Percentiles rank a stretch among this genome's conserved stretches.
These are phyloP conservation scores for Yponomeuta evonymella DNA, from an alignment of 2,888 invertebrate genomes.

Conservation along the genomic window DNA sequence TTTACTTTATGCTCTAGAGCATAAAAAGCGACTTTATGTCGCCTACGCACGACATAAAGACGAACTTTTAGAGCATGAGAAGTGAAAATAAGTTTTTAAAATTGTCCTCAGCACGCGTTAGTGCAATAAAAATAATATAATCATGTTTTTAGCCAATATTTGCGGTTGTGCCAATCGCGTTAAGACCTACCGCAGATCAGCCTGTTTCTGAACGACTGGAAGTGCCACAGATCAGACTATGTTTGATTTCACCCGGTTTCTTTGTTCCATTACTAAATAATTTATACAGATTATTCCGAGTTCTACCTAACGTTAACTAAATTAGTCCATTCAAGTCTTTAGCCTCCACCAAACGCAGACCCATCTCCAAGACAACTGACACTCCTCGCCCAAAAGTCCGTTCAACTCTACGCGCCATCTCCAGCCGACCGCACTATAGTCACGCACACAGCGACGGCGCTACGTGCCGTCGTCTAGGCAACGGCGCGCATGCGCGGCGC, in stretches of 20 bases:
- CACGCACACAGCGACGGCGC: slow-evolving; percentile 47
- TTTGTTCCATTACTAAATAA: not conserved
- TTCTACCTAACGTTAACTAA: too few relatives aligned
- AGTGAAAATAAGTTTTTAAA: too few relatives aligned
- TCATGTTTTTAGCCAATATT: not conserved
- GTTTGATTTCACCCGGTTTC: not conserved
- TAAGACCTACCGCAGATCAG: too few relatives aligned
- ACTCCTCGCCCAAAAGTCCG: not conserved
- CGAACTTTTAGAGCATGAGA: too few relatives aligned
- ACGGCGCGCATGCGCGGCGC: slow-evolving; percentile 75
- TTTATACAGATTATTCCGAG: not conserved
- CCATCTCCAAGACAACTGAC: not conserved
- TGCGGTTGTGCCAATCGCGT: too few relatives aligned
- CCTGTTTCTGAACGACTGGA: too few relatives aligned
- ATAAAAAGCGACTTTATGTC: too few relatives aligned
- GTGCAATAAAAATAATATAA: not conserved
- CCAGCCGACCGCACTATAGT: slow-evolving; percentile 1
- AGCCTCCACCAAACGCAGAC: not conserved
- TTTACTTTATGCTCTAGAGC: too few relatives aligned
- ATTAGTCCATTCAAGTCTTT: not conserved
- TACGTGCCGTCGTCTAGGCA: slow-evolving; percentile 80
- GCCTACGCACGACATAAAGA: too few relatives aligned
- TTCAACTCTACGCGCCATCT: slow-evolving; percentile 5
- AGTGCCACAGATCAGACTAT: too few relatives aligned
- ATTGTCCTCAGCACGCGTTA: too few relatives aligned